Percentiles rank a stretch among this genome's conserved stretches.
Evolutionary conservation across 2,888 invertebrate genomes (phyloP).

Genomic region (Lathronympha strigana): DNA sequence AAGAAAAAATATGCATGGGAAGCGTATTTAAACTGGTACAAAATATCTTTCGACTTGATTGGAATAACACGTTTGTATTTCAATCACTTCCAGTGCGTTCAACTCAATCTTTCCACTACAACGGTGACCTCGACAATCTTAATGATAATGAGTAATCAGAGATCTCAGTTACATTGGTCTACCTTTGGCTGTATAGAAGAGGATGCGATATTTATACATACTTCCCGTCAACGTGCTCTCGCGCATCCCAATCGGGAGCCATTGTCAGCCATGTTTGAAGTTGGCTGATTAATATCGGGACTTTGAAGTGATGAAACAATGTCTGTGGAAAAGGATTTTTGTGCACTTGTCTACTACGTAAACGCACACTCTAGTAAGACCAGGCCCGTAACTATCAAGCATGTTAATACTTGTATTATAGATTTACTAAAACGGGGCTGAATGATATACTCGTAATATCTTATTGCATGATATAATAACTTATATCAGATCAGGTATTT

Average conservation of each 20-base stretch:
- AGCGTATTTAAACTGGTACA: not conserved
- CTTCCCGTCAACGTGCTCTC: constrained; percentile 51
- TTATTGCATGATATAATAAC: not conserved
- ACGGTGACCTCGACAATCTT: not conserved
- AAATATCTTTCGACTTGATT: not conserved
- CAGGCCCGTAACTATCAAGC: too few relatives aligned
- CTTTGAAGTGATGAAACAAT: too few relatives aligned
- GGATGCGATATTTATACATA: constrained; percentile 46
- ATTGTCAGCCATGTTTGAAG: constrained; percentile 36
- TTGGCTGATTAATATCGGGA: constrained; percentile 16
- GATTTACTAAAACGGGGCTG: too few relatives aligned
- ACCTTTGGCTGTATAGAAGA: not conserved
- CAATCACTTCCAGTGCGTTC: not conserved
- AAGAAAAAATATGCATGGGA: too few relatives aligned
- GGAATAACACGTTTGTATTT: constrained; percentile 1
- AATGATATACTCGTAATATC: too few relatives aligned
- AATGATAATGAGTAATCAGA: not conserved
- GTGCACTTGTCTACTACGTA: too few relatives aligned
- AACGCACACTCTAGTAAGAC: too few relatives aligned
- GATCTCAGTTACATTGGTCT: not conserved
- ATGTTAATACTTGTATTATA: too few relatives aligned
- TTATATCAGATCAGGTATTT: not conserved
- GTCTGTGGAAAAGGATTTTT: too few relatives aligned
- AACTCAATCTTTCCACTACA: not conserved
- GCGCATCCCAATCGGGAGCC: constrained; percentile 58